Percentiles rank a stretch among this genome's conserved stretches.
Evolutionary conservation across 2,888 invertebrate genomes (phyloP).

Genomic region (Eupithecia dodoneata): DNA sequence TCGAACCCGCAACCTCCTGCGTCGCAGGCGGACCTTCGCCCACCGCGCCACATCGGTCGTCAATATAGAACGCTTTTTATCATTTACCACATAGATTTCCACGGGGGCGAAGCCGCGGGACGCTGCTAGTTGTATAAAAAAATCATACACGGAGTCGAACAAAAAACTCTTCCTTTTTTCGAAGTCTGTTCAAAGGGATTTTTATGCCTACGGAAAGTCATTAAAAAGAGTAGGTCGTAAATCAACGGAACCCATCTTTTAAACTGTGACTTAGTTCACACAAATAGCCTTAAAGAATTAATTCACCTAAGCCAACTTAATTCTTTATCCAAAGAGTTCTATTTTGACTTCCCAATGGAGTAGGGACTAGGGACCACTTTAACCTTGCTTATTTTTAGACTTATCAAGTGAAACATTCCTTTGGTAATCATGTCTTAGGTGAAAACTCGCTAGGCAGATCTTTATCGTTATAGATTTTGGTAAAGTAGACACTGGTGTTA

Average conservation of each 20-base stretch:
- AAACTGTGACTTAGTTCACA: background rate
- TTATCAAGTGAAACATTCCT: background rate
- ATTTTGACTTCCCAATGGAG: background rate
- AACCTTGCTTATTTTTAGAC: background rate
- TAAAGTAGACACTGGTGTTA: background rate
- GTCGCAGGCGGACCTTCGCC: no score
- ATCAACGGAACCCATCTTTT: background rate
- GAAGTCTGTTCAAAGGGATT: background rate
- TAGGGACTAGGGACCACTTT: background rate
- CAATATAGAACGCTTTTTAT: no score
- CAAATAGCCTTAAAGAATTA: background rate
- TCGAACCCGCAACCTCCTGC: no score
- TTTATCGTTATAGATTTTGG: background rate
- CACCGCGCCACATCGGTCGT: no score
- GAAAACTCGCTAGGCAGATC: background rate
- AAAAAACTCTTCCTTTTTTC: background rate
- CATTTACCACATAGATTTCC: no score
- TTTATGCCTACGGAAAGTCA: background rate
- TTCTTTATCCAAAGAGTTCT: constrained; percentile 4
- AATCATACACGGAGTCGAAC: background rate
- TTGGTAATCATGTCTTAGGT: background rate
- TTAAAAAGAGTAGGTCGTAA: background rate
- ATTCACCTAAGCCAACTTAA: constrained; percentile 4
- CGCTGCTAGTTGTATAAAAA: background rate
- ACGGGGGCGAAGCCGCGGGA: no score